Conservation (phyloP, 2,797 vertebrate genomes). For the Lepidocolaptes lacrymiger region DNA sequence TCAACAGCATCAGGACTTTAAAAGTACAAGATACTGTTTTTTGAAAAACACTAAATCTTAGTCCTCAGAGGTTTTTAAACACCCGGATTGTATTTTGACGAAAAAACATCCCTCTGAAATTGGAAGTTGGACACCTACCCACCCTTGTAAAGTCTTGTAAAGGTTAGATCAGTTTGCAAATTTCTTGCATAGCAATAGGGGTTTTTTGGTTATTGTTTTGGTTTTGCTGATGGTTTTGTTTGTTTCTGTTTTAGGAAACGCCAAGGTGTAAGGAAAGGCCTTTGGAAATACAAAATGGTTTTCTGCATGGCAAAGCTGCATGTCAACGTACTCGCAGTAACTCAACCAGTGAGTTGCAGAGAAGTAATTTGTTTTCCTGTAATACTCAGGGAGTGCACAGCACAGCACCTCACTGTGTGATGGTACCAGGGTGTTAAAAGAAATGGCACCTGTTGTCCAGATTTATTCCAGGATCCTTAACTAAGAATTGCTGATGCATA, state of each 20-base stretch:
- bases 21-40: not conserved
- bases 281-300: slow-evolving; percentile 58
- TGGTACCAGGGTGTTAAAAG: not conserved
- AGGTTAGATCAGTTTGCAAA: not conserved
- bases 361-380: not conserved
- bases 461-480: not conserved
- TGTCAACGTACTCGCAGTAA: slow-evolving; percentile 83
- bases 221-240: not conserved
- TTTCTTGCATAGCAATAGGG: not conserved
- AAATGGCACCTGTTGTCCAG: not conserved
- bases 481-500: not conserved
- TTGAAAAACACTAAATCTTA: not conserved
- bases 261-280: slow-evolving; percentile 56
- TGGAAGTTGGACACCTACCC: not conserved
- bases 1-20: not conserved
- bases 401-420: accelerated
- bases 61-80: not conserved
- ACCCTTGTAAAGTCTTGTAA: not conserved
- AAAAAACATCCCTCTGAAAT: not conserved
- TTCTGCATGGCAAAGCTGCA: slow-evolving; percentile 69
- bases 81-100: accelerated
- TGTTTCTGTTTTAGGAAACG: slow-evolving; percentile 53
- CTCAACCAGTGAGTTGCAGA: slow-evolving; percentile 83
- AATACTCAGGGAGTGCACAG: not conserved
- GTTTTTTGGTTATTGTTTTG: not conserved